phyloP scores from a whole-genome alignment of 2,797 vertebrate species.

The Galaxias olidus region DNA sequence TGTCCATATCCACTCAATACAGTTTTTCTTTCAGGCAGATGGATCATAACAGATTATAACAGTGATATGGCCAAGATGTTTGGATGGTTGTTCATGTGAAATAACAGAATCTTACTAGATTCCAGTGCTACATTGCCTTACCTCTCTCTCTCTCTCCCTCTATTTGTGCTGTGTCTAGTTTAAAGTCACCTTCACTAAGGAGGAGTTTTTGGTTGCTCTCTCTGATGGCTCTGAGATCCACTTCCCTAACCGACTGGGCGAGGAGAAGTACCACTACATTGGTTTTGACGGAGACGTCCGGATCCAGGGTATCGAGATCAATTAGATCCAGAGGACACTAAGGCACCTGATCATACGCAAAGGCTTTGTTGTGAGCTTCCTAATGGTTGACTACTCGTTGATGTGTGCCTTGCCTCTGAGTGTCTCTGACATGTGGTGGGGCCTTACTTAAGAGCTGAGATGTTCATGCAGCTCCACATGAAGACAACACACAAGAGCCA shows the following conservation, averaged over 20 bases:
- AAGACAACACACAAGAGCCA: background rate
- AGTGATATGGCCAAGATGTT: no score
- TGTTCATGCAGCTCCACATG: background rate
- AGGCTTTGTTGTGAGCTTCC: no score
- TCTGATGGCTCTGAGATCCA: slow-evolving; percentile 64
- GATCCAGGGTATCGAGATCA: slow-evolving; percentile 58
- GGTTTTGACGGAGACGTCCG: slow-evolving; percentile 57
- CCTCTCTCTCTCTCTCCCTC: background rate
- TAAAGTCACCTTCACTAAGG: slow-evolving; percentile 57
- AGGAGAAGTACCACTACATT: slow-evolving; percentile 64
- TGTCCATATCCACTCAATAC: no score
- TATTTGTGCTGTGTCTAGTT: slow-evolving; percentile 49
- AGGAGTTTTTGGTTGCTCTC: slow-evolving; percentile 69
- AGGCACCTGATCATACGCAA: no score
- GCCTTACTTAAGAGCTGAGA: no score
- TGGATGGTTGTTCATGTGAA: no score
- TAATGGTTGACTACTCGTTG: no score
- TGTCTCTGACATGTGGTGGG: no score
- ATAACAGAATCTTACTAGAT: no score
- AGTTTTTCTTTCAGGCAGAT: no score
- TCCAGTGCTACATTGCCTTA: background rate
- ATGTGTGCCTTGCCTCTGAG: background rate
- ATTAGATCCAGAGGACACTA: slow-evolving; percentile 52
- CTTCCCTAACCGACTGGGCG: slow-evolving; percentile 74
- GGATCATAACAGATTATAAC: no score